These are phyloP conservation scores for Plagodis pulveraria DNA, from an alignment of 2,888 invertebrate genomes.

Conservation along the genomic window DNA sequence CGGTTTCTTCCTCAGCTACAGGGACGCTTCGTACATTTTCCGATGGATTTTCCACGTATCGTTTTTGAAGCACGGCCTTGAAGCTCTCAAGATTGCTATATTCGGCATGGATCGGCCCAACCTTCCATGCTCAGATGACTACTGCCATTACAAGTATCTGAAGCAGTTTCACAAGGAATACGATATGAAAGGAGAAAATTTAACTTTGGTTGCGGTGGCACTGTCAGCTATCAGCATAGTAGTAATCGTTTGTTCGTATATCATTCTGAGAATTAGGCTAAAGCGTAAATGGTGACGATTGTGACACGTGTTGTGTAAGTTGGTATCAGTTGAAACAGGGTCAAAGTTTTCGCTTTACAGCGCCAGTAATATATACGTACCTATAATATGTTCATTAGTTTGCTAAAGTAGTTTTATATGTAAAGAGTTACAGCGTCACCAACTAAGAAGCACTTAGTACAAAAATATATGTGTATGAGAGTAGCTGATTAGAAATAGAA, in stretches of 20 bases:
- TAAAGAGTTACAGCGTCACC: no score
- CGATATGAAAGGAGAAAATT: slow-evolving; percentile 88
- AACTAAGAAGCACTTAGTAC: no score
- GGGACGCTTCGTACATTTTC: slow-evolving; percentile 91
- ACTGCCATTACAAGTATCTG: slow-evolving; percentile 90
- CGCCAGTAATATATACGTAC: no score
- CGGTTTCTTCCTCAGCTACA: slow-evolving; percentile 95
- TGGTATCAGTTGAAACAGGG: slow-evolving; percentile 10
- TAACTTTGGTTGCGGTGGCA: slow-evolving; percentile 87
- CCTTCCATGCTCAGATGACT: slow-evolving; percentile 89
- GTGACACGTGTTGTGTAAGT: slow-evolving; percentile 6
- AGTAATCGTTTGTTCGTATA: slow-evolving; percentile 87
- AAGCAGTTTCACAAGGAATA: slow-evolving; percentile 89
- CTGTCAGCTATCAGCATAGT: slow-evolving; percentile 86
- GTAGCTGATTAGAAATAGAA: no score
- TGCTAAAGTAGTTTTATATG: no score
- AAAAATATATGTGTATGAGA: no score
- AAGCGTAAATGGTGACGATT: slow-evolving; percentile 76
- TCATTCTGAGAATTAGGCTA: slow-evolving; percentile 87
- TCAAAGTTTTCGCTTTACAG: slow-evolving; percentile 8
- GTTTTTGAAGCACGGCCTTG: slow-evolving; percentile 95
- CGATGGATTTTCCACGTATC: slow-evolving; percentile 95
- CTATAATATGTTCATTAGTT: no score
- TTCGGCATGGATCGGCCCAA: slow-evolving; percentile 92
- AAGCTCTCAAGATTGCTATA: slow-evolving; percentile 91